These are phyloP conservation scores for Ctenosaura bakeri DNA, from an alignment of 2,797 vertebrate genomes.

Conservation along the genomic window DNA sequence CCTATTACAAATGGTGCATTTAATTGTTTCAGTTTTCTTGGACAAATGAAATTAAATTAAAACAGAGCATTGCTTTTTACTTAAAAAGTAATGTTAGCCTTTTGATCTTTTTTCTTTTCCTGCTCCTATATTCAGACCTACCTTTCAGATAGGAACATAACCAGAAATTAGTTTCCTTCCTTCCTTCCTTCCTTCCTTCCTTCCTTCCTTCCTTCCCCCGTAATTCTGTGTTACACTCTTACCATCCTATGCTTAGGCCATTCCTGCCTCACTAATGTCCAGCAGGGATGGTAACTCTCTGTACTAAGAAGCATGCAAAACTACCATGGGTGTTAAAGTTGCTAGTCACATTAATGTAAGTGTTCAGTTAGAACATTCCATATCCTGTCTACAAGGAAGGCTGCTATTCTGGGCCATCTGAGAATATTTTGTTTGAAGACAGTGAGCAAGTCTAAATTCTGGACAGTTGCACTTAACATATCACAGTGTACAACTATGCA, in stretches of 20 bases:
- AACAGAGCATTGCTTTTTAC: not conserved
- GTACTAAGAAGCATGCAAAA: not conserved
- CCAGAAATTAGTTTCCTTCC: not conserved
- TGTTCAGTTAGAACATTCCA: not conserved
- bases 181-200: not conserved
- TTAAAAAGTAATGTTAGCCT: not conserved
- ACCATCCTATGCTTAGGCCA: not conserved
- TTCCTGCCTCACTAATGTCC: not conserved
- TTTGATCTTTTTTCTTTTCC: slow-evolving; percentile 9
- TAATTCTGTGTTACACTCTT: not conserved
- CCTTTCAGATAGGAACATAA: not conserved
- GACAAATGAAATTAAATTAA: not conserved
- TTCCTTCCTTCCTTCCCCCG: not conserved
- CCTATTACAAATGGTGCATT: rapidly evolving
- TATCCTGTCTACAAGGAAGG: not conserved
- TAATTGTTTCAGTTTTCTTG: slow-evolving; percentile 1
- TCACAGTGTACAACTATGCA: not conserved
- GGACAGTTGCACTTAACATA: not conserved
- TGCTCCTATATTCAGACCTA: not conserved
- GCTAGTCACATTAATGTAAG: not conserved
- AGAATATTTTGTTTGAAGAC: not conserved
- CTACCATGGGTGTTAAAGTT: not conserved
- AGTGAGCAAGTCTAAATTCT: not conserved
- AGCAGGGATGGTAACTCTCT: not conserved
- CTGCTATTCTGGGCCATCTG: not conserved